Base-by-base conservation (phyloP, 2,797 vertebrate genomes). In the Gymnodraco acuticeps region DNA sequence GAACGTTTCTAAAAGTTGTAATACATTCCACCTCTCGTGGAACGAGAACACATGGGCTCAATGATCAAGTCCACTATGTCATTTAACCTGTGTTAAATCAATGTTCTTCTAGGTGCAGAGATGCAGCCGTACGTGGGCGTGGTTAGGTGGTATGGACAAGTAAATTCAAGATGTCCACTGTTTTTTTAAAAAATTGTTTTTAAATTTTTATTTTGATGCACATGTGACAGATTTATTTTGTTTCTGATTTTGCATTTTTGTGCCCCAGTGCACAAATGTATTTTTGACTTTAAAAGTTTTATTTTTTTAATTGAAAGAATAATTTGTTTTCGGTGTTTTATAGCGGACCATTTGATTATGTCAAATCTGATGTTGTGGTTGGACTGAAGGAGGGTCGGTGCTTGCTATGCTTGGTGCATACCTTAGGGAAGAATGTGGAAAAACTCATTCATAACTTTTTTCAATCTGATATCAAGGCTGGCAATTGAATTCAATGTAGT, bases 71-170 rank as follows among this genome's bases (percentile, higher is more conserved):
- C 33, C 2, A 9, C 1, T 38, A 27, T 27, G 7, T 38, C 5
- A 64, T 23, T 23, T 23, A 23, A 23, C 20, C 20, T 6, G 13
- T 6, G 13, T 33, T 56, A 3, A 38, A 38, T 38, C 33, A 7
- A 13, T 0, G 15, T 64, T 43, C 45, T n/a, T 48, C 0, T 75
- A 98, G 98, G 97, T 64, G 95, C 96, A 0, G 98, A 98, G 90
- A 99, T 99, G 97, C 97, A 99, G 85, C 97, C 97, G 0, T 99
- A 98, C 4, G 96, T 99, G 17, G 23, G 23, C 23, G 3, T 27
- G 23, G 23, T 27, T 27, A 27, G 23, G 23, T 27, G 23, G 23
- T 27, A 27, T 27, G 23, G 23, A 27, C 23, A 27, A 70, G 62
- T 55, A 41, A 73, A 78, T 50, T 72, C 48, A 84, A 61, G 70